Base-by-base conservation (phyloP, 2,888 invertebrate species). In the Colostygia pectinataria region DNA sequence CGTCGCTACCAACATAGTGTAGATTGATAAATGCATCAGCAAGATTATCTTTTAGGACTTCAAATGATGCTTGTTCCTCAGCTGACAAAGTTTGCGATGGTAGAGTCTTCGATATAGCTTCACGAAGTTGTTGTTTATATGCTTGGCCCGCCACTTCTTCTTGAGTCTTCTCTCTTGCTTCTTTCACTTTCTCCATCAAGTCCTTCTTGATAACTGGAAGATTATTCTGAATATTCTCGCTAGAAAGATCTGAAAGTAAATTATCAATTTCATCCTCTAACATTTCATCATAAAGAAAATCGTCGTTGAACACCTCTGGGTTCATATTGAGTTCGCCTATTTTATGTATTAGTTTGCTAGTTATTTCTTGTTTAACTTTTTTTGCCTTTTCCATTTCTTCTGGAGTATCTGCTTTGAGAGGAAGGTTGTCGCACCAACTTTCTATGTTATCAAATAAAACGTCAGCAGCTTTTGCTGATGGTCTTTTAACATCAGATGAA, bases 21-120 rank as follows among this genome's bases (percentile, higher is more conserved):
- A 84, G 61, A 41, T 74, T 74, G 7, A 85, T 71, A 53, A 75
- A 85, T 8, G 81, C 78, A 39, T 85, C 80, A 8, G 74, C 77
- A 29, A 85, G 38, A 44, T 67, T 68, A 24, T 82, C 77, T 66
- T 78, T 82, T 1, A 83, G 53, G 3, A 66, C 37, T 53, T 83
- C 76, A 44, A 83, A 71, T 12, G 62, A 61, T 9, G 63, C 67
- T 43, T 63, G 50, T 50, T 76, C 75, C 7, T 77, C 76, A 4
- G n/a, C 9, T 4, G 69, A 39, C 1, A 68, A 24, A 15, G 55
- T 48, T 4, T 48, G 43, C n/a, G 55, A 47, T n/a, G 76, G 72
- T 18, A 80, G 53, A n/a, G 66, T 66, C 10, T 64, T 68, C n/a
- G 72, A 64, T 42, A 82, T 63, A 2, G 65, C 58, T 23, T 80